Base-by-base conservation (phyloP, 2,888 invertebrate genomes). In the Tryphoninae sp. region DNA sequence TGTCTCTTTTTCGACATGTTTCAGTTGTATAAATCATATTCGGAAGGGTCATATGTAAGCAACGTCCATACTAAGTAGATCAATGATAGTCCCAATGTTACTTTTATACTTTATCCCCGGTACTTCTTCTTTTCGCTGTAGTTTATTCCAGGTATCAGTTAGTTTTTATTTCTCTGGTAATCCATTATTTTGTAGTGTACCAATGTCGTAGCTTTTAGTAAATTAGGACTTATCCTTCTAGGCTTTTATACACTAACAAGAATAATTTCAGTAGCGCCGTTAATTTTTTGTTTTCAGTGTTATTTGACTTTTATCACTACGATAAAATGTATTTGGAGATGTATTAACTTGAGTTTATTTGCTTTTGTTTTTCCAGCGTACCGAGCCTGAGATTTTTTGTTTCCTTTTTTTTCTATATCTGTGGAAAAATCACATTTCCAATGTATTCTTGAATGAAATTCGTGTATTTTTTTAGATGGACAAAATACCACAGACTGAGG, bases 1-100 rank as follows among this genome's bases (percentile, higher is more conserved):
- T 85, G 69, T 87, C 88, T 89, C 59, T 61, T 61, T 87, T 83
- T 82, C 61, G 53, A 81, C 84, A 87, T 90, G 90, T 91, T 91
- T 89, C 91, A 91, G 91, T 91, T 91, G 86, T 90, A 89, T 91
- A 91, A 89, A 87, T 91, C 92, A 80, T 91, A 90, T 90, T 92
- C 92, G 90, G 92, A 91, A 88, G 92, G 90, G 86, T 91, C 90
- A 89, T 90, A 92, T 91, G 92, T 92, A 92, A 92, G 92, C 92
- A 91, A 90, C 88, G 72, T 76, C 76, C 72, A 45, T 76, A 76
- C 40, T 77, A 78, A 81, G 58, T 77, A 74, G 55, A 69, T 80
- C 67, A 75, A 26, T 69, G 67, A 78, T 71, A 61, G 49, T 42
- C 45, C 42, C 22, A 55, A 55, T n/a, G 23, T 78, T 78, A 73